Evolutionary conservation across 2,888 invertebrate genomes (phyloP), one percentile per base, ranked within the genome.

Genomic region (Cancer borealis): DNA sequence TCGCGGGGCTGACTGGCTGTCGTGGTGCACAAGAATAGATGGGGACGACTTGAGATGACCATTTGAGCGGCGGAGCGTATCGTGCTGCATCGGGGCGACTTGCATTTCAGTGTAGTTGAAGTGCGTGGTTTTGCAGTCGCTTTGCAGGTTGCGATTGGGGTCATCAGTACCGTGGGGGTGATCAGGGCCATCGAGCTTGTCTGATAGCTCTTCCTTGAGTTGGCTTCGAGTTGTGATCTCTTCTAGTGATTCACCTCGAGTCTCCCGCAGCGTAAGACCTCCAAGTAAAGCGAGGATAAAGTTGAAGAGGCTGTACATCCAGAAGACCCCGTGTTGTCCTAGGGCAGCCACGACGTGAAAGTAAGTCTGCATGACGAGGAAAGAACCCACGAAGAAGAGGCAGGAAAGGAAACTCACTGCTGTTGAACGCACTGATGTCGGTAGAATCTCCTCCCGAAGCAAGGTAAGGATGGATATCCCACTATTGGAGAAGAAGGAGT

Each of bases 401-500:
- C 54, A 47, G 30, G 26, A 92, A 0, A 92, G 60, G 60, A 92
- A 88, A 21, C 49, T 87, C 10, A 92, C 92, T 21, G 88, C 87
- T 45, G 60, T 92, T 5, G 88, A 87, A 3, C 92, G 92, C 26
- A 92, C 92, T 5, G 73, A 88, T 17, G 92, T 92, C n/a, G 92
- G 88, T 12, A 92, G 54, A 39, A 95, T 60, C 87, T 95, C 95
- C 30, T 88, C 91, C 6, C 92, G 94, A 5, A 95, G 66, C 21
- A 95, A 54, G 26, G 26, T 45, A 0, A 95, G 73, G 21, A 93
- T 73, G 6, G 94, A 89, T 26, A 93, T 14, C 8, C 79, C 93
- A 14, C 84, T 79, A 87, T 87, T 89, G 21, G 94, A 54, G 14
- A 88, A 88, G 45, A 95, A 91, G 6, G 93, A 92, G 30, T 90